These are phyloP conservation scores for Semnopithecus entellus DNA, from an alignment of 2,113 vertebrate species.

Conservation along the genomic window DNA sequence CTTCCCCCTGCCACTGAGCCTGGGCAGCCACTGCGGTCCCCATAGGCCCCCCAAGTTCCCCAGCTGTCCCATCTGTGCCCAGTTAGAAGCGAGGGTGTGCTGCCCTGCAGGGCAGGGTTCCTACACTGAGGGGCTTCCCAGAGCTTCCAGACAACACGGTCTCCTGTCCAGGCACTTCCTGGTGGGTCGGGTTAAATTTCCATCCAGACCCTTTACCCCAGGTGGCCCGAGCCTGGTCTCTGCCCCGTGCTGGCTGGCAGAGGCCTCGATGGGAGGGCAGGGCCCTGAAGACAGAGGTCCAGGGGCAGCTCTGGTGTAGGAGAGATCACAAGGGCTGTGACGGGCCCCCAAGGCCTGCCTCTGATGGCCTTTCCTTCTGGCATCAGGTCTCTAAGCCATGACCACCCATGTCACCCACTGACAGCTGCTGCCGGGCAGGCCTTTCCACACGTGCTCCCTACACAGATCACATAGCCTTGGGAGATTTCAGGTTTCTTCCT, in stretches of 20 bases:
- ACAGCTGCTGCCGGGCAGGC: background rate
- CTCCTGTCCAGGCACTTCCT: background rate
- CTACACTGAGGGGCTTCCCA: background rate
- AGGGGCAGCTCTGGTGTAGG: no score
- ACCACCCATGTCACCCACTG: background rate
- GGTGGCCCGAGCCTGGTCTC: background rate
- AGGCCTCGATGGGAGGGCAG: no score
- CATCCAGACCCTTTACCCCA: no score
- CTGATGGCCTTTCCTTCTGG: background rate
- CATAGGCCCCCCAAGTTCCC: background rate
- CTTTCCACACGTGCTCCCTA: no score
- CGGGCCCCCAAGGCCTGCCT: fast-evolving
- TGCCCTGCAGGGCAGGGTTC: background rate
- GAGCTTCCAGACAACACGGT: background rate
- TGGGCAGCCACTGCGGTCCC: background rate
- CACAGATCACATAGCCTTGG: fast-evolving
- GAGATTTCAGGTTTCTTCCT: background rate
- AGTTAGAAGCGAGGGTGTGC: background rate
- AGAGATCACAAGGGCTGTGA: background rate
- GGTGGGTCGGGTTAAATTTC: background rate
- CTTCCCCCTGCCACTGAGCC: background rate
- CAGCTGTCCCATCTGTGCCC: background rate
- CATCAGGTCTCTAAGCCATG: background rate
- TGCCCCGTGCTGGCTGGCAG: background rate
- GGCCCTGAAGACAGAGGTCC: background rate